Evolutionary conservation across 2,797 vertebrate genomes (phyloP), one percentile per base, ranked within the genome.

Genomic region (Antennarius maculatus): DNA sequence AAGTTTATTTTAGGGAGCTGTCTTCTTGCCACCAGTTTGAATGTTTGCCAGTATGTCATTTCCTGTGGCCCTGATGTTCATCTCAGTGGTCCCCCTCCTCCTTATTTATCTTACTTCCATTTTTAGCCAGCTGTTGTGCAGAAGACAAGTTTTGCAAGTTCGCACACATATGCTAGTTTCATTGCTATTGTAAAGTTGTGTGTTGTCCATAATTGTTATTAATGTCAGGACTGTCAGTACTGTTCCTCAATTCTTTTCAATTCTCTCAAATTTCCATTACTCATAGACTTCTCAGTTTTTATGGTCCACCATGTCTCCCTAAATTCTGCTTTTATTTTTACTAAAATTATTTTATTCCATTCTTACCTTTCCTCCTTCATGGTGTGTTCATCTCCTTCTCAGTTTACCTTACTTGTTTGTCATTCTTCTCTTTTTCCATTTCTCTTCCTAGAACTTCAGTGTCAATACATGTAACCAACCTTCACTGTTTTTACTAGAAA

Each of bases 61-160:
- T 43, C 52, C 28, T 45, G 16, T 7, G 1, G 27, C 16, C 29
- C 37, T 42, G 42, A 17, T 18, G 39, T 62, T 54, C 29, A 55
- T 62, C 56, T 29, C 50, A 2, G 14, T 16, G 50, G 13, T 23
- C 11, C 3, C 18, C 62, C n/a, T 54, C 15, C 18, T 66, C 29
- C 63, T 27, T 50, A 37, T 56, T 52, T 6, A 46, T 18, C 14
- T 18, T 9, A 1, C 57, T 66, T 71, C 54, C 42, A 60, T 66
- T 69, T 80, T 70, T 69, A 71, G 42, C 14, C 53, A 5, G 34
- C 31, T 48, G 55, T 5, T 57, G 41, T 54, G 51, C 18, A n/a
- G 48, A 49, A 55, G 53, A 53, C 34, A n/a, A 13, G 37, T 56
- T 50, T 49, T 23, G 31, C 46, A 5, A 8, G 31, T 31, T 41